These are phyloP conservation scores for Drosophila seclusa DNA, from an alignment of 2,888 invertebrate species.

Conservation along the genomic window DNA sequence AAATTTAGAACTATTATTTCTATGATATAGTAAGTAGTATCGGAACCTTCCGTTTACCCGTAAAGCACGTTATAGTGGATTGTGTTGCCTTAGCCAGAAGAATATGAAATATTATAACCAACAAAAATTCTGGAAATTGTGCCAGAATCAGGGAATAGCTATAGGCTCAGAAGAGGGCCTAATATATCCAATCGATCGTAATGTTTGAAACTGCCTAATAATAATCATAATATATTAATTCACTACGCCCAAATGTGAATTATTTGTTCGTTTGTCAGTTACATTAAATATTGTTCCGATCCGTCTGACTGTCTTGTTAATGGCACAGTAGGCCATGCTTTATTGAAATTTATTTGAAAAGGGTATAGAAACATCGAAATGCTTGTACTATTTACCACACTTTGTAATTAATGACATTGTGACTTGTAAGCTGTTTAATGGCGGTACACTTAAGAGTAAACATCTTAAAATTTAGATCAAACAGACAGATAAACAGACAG, in stretches of 20 bases:
- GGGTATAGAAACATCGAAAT: not conserved
- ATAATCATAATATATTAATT: not conserved
- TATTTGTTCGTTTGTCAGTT: not conserved
- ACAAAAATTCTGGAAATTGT: too few relatives aligned
- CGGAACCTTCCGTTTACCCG: not conserved
- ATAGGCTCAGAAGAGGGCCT: not conserved
- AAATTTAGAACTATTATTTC: not conserved
- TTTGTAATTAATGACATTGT: not conserved
- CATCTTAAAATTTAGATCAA: conserved; percentile 13
- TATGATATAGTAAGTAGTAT: not conserved
- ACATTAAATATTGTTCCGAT: not conserved
- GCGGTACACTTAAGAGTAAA: conserved; percentile 39
- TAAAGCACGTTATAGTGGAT: not conserved
- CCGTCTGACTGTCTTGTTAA: not conserved
- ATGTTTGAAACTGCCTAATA: not conserved
- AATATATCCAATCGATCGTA: not conserved
- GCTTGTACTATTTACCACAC: not conserved
- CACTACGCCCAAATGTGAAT: not conserved
- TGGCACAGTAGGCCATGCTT: not conserved
- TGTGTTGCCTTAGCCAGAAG: too few relatives aligned
- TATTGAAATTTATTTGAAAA: not conserved
- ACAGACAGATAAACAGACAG: conserved; percentile 7
- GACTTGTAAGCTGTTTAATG: conserved; percentile 36
- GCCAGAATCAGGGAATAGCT: too few relatives aligned
- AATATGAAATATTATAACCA: too few relatives aligned